These are phyloP conservation scores for Anastatus disparis DNA, from an alignment of 1,140 invertebrate species.

Conservation along the genomic window DNA sequence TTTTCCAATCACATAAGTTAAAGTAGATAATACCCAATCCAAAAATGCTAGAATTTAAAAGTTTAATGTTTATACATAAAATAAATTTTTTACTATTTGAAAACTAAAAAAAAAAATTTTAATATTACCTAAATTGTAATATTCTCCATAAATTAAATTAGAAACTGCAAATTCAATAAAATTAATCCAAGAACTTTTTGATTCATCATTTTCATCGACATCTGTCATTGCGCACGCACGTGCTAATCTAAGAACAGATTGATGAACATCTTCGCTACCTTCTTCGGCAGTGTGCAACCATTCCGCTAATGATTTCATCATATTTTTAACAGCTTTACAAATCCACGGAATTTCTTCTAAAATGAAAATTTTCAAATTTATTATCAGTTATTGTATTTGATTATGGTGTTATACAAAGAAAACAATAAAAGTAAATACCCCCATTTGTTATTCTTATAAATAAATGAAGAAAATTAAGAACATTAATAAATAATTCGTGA, in stretches of 20 bases:
- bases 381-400: not conserved
- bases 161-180: slow-evolving; percentile 57
- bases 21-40: slow-evolving; percentile 65
- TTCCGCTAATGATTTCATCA: slow-evolving; percentile 56
- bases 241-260: slow-evolving; percentile 56
- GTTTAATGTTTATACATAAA: not conserved
- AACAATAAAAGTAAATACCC: slow-evolving; percentile 36
- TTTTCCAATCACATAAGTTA: slow-evolving; percentile 65
- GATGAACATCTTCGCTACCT: slow-evolving; percentile 56
- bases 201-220: slow-evolving; percentile 38
- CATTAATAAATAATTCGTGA: slow-evolving; percentile 66
- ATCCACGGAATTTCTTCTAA: slow-evolving; percentile 50
- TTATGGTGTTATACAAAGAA: no score
- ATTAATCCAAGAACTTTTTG: slow-evolving; percentile 51
- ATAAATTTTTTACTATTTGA: no score
- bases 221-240: slow-evolving; percentile 53
- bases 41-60: slow-evolving; percentile 63
- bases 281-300: slow-evolving; percentile 51
- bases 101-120: not conserved
- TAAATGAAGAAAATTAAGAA: slow-evolving; percentile 69
- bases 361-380: slow-evolving; percentile 8
- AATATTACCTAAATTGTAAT: slow-evolving; percentile 67
- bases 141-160: slow-evolving; percentile 57
- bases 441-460: slow-evolving; percentile 57
- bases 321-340: slow-evolving; percentile 52